Evolutionary conservation across 1,140 invertebrate species (phyloP), one percentile per base, ranked within the genome.

Genomic region (Polyergus mexicanus): DNA sequence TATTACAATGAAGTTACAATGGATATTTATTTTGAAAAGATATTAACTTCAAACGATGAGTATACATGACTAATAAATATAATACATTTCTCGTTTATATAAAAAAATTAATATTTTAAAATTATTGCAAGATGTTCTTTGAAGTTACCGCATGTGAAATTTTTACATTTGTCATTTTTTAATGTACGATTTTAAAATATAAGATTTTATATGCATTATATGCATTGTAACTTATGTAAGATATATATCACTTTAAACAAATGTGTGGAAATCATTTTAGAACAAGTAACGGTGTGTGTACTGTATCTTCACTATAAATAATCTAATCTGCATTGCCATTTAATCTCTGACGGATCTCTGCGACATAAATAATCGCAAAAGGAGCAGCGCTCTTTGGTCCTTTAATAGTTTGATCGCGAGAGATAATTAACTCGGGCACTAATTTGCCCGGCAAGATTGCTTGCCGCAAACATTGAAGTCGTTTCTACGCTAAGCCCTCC

Each of bases 401-500:
- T 72, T 19, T 35, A 60, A 60, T 38, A 13, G 38, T 72, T 44
- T 74, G 78, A 83, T 83, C 54, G 68, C 66, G 38, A 41, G 35
- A 35, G 78, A 83, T 83, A 74, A 72, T 83, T 60, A 83, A 83
- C 68, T 83, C 66, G 35, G 25, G 22, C 78, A 81, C 54, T 83
- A 83, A 83, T 83, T 83, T 72, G 78, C 78, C 56, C 78, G 13
- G 38, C 54, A 83, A 83, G 78, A 83, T 83, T 83, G 68, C 68
- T 47, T 83, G 54, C 78, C 68, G 78, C 78, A 83, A 83, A 83
- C 78, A 83, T 68, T 62, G 25, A 74, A 83, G 68, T 74, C 54
- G 19, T 56, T 44, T 25, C 54, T 51, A 22, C 54, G 54, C 38
- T 72, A 83, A 83, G 38, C 68, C 11, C 25, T 72, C 66, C 28